phyloP scores from a whole-genome alignment of 1,140 invertebrate genomes.

The Uloborus diversus region DNA sequence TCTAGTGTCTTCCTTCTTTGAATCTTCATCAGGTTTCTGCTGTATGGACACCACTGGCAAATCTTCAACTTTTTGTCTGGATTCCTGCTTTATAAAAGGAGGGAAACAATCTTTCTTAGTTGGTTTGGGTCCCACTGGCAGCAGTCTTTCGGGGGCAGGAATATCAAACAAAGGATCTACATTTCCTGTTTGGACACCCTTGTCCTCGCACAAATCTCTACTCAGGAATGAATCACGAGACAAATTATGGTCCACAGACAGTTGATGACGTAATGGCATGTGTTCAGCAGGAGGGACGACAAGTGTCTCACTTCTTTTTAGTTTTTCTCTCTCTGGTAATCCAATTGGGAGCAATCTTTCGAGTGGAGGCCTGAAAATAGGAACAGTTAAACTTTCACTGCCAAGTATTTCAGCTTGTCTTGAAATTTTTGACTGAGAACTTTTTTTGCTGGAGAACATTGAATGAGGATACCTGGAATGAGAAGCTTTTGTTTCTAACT shows the following conservation, averaged over 20 bases:
- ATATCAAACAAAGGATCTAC: conserved; percentile 29
- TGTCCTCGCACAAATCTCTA: conserved; percentile 44
- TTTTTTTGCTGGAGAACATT: conserved; percentile 6
- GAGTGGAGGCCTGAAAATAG: conserved; percentile 40
- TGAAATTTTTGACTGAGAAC: neutral
- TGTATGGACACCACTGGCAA: no score
- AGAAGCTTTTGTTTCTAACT: conserved; percentile 20
- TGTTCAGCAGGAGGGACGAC: neutral
- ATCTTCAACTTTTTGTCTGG: no score
- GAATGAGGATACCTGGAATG: conserved; percentile 46
- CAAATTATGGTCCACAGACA: neutral
- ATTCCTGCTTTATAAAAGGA: neutral
- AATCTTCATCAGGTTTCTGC: neutral
- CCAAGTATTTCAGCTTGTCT: conserved; percentile 41
- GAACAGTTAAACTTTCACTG: conserved; percentile 45
- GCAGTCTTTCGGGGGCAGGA: conserved; percentile 57
- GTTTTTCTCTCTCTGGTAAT: conserved; percentile 67
- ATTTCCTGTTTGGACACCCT: conserved; percentile 51
- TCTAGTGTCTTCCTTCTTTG: neutral
- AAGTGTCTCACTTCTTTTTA: conserved; percentile 17
- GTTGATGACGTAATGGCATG: neutral
- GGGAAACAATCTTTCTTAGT: conserved; percentile 43
- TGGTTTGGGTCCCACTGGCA: conserved; percentile 53
- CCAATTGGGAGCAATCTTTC: conserved; percentile 79
- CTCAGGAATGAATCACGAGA: neutral